Base-by-base conservation (phyloP, 2,888 invertebrate species). In the Rhodophaea formosa region DNA sequence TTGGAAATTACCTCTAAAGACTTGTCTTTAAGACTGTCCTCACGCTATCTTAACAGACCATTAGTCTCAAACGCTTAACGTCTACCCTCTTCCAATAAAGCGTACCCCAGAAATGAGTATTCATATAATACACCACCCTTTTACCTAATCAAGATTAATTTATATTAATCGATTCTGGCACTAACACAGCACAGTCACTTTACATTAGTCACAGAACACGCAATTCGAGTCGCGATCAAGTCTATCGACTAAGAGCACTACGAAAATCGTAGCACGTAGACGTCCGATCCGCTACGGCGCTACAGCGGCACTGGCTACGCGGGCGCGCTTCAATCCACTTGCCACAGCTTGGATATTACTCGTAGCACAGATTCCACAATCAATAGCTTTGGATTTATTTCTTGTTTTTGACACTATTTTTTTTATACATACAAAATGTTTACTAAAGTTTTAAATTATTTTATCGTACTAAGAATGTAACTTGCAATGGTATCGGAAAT, bases 351-450 rank as follows among this genome's bases (percentile, higher is more conserved):
- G 80, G 82, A 86, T 84, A 84, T 81, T 82, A 77, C 76, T 82
- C 78, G 77, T 77, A 85, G 84, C 82, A 84, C 81, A 83, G 86
- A 88, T 88, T 89, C 77, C 66, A 80, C 78, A 86, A 88, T 88
- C 86, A 81, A 88, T 88, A 86, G 76, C 73, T 76, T 79, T 77
- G 72, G 68, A 74, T 77, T 74, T 70, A 56, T 53, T 57, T 58
- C 42, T 57, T n/a, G 23, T 35, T 56, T 29, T 44, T 5, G 17
- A 35, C 23, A 45, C 17, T 45, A 30, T 15, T 29, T 53, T 10
- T n/a, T 23, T 43, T 0, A 8, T 23, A 23, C 8, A 12, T 10
- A 23, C 5, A 23, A 23, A 23, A 23, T 23, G 23, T 23, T 2
- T 23, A 5, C 23, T 23, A 23, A 23, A 23, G 5, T 23, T 23